Conservation (phyloP, 2,797 vertebrate species). For the Babyrousa celebensis region DNA sequence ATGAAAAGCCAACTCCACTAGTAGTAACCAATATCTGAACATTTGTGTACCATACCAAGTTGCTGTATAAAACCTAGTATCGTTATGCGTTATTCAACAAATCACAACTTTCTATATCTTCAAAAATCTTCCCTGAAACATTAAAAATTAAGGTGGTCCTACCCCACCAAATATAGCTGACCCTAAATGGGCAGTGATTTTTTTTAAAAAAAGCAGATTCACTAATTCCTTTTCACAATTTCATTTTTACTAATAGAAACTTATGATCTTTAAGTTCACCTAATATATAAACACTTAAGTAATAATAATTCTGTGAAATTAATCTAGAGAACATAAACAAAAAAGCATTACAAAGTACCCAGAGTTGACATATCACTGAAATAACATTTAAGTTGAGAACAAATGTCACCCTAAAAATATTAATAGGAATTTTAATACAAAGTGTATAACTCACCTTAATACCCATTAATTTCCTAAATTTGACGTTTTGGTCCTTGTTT, state of each 20-base stretch:
- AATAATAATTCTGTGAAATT: not conserved
- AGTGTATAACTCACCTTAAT: slow-evolving; percentile 95
- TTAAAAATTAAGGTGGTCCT: not conserved
- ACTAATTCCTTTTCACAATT: not conserved
- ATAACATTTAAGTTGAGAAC: not conserved
- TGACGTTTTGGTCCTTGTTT: slow-evolving; percentile 99
- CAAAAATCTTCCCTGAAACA: not conserved
- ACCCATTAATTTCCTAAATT: slow-evolving; percentile 99
- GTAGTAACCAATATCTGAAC: not conserved
- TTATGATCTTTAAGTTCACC: not conserved
- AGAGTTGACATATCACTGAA: not conserved
- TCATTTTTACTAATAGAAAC: not conserved
- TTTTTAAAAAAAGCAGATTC: not conserved
- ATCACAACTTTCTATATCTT: not conserved
- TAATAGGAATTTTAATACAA: not conserved
- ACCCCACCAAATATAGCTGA: not conserved
- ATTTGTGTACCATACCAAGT: not conserved
- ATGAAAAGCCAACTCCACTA: not conserved
- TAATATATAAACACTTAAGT: not conserved
- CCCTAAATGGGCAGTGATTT: not conserved
- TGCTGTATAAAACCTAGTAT: not conserved
- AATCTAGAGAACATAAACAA: not conserved
- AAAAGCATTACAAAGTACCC: not conserved
- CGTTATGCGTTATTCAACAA: not conserved
- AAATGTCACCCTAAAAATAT: not conserved